Base-by-base conservation (phyloP, 64 coral and sea anemone genomes). In the Montipora efflorescens region DNA sequence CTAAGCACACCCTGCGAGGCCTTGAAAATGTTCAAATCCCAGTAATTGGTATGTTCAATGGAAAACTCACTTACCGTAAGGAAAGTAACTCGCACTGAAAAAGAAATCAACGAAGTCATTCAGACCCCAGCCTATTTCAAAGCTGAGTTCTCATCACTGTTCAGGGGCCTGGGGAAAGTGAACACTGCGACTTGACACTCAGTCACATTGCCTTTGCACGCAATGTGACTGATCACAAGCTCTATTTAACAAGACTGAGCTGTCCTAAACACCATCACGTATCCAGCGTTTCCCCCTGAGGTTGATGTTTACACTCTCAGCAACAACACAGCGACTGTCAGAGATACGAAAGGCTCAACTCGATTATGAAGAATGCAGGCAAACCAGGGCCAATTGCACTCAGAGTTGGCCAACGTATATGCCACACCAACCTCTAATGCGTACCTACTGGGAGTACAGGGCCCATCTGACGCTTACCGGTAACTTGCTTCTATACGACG, bases 1-100 rank as follows among this genome's bases (percentile, higher is more conserved):
- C n/a, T 0, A 74, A 88, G 20, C 77, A 95, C 84, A 90, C 58
- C 21, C 45, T 96, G 21, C 78, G 80, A 58, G 68, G 92, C 59
- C 95, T 71, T 67, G 88, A 77, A 90, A 89, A 83, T 82, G 94
- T 89, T 28, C 47, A 49, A 61, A 89, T 97, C 48, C 76, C 91
- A 78, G 89, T 97, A 5, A 88, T 78, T 47, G 83, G 92, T 80
- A 94, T 79, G 18, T 87, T 97, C 78, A 5, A 80, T 8, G 79
- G 86, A 2, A 80, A 48, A 72, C 87, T 45, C 52, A 12, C 69
- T 57, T 92, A 96, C 80, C 64, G 79, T 14, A 18, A 67, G 62
- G 15, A 14, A 67, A 67, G 10, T 55, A 5, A 55, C 82, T 59
- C 48, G 76, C 22, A 20, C 77, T 7, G 19, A 87, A 48, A 64